These are phyloP conservation scores for Anolis carolinensis DNA, from an alignment of 2,113 vertebrate genomes.

Conservation along the genomic window DNA sequence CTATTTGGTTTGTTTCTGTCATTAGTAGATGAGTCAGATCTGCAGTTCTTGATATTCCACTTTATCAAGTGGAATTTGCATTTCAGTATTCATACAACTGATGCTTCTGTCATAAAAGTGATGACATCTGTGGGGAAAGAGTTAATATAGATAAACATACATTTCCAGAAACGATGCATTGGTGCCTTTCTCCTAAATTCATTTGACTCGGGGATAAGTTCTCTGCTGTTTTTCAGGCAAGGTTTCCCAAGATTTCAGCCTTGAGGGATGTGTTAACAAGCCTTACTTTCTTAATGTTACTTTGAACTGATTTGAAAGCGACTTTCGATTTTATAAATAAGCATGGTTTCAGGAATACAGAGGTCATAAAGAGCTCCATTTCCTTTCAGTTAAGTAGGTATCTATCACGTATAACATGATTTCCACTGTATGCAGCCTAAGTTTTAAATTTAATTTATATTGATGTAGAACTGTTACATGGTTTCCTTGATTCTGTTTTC, in stretches of 20 bases:
- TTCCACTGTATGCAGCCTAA: conserved; percentile 39
- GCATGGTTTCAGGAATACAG: conserved; percentile 30
- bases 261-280: background rate
- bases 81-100: conserved; percentile 15
- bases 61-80: background rate
- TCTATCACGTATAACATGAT: conserved; percentile 43
- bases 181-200: background rate
- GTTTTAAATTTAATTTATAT: conserved; percentile 55
- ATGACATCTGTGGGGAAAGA: conserved; percentile 3
- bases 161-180: background rate
- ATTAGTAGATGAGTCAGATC: conserved; percentile 2
- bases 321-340: conserved; percentile 40
- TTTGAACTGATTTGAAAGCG: conserved; percentile 39
- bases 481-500: conserved; percentile 32
- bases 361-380: conserved; percentile 34
- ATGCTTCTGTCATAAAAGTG: background rate
- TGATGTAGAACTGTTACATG: conserved; percentile 35
- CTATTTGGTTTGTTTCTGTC: background rate
- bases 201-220: background rate
- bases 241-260: background rate
- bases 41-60: background rate
- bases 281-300: background rate
- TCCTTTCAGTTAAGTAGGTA: conserved; percentile 47
- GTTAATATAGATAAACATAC: background rate
- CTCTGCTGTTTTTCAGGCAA: background rate